phyloP scores from a whole-genome alignment of 2,888 invertebrate species.

The Lydus trimaculatus region DNA sequence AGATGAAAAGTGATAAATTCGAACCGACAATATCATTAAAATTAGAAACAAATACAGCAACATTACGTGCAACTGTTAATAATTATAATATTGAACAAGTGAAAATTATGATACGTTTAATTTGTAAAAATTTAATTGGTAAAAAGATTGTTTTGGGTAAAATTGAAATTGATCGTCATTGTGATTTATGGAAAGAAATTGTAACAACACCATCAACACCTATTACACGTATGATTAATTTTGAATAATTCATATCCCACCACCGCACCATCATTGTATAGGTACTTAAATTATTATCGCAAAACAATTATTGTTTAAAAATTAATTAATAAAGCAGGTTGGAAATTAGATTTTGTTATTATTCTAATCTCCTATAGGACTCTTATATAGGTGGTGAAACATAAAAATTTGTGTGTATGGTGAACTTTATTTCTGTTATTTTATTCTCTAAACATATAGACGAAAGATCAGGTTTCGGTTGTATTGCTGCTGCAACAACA shows the following conservation, averaged over 20 bases:
- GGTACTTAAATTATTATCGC: background rate
- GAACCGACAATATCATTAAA: slow-evolving; percentile 78
- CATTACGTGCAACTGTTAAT: slow-evolving; percentile 69
- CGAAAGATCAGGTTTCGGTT: slow-evolving; percentile 34
- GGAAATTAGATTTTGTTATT: too few relatives aligned
- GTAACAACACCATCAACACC: slow-evolving; percentile 64
- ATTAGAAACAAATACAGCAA: slow-evolving; percentile 72
- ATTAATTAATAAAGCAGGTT: too few relatives aligned
- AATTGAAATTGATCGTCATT: slow-evolving; percentile 70
- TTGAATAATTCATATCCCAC: slow-evolving; percentile 57
- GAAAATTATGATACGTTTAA: slow-evolving; percentile 71
- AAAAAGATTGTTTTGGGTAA: slow-evolving; percentile 74
- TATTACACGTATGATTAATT: slow-evolving; percentile 68
- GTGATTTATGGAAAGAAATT: slow-evolving; percentile 71
- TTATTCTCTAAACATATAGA: slow-evolving; percentile 1
- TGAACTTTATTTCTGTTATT: background rate
- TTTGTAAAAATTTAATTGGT: slow-evolving; percentile 71
- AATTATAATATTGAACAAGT: slow-evolving; percentile 70
- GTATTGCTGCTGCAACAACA: slow-evolving; percentile 20
- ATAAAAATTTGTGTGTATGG: background rate
- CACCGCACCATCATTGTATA: background rate
- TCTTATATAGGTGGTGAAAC: too few relatives aligned
- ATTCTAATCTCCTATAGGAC: too few relatives aligned
- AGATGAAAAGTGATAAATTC: slow-evolving; percentile 78
- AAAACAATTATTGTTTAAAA: too few relatives aligned